Evolutionary conservation across 1,140 invertebrate genomes (phyloP).

Genomic region (Lepidurus arcticus): DNA sequence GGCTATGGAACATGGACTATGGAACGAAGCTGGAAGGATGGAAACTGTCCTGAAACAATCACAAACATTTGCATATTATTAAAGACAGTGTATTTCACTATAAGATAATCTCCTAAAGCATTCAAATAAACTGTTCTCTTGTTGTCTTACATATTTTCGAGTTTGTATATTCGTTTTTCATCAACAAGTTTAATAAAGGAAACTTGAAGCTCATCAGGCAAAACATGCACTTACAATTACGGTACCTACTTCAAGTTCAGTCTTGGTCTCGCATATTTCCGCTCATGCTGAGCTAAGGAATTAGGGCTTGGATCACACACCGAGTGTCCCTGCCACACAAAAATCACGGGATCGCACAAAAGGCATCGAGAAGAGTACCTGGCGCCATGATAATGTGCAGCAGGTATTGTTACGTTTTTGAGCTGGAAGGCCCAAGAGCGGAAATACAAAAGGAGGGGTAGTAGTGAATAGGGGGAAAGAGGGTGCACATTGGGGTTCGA

Average conservation of each 20-base stretch:
- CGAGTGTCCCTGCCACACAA: background rate
- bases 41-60: no score
- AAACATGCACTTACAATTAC: background rate
- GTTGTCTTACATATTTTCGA: no score
- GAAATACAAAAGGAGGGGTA: conserved; percentile 9
- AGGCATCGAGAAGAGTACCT: background rate
- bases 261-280: conserved; percentile 17
- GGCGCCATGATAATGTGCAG: background rate
- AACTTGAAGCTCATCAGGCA: background rate
- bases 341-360: background rate
- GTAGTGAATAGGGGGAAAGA: conserved; percentile 1
- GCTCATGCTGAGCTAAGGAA: background rate
- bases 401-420: background rate
- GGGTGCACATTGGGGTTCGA: conserved; percentile 1
- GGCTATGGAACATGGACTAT: no score
- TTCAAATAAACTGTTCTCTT: no score
- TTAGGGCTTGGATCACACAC: background rate
- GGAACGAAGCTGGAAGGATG: no score
- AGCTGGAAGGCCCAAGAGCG: background rate
- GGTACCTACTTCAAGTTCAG: background rate
- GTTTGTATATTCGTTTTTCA: no score
- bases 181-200: background rate
- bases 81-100: no score
- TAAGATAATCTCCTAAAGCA: no score
- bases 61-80: no score